Percentiles rank a stretch among this genome's conserved stretches.
These are phyloP conservation scores for Gryon sp. DNA, from an alignment of 1,140 invertebrate species.

Conservation along the genomic window DNA sequence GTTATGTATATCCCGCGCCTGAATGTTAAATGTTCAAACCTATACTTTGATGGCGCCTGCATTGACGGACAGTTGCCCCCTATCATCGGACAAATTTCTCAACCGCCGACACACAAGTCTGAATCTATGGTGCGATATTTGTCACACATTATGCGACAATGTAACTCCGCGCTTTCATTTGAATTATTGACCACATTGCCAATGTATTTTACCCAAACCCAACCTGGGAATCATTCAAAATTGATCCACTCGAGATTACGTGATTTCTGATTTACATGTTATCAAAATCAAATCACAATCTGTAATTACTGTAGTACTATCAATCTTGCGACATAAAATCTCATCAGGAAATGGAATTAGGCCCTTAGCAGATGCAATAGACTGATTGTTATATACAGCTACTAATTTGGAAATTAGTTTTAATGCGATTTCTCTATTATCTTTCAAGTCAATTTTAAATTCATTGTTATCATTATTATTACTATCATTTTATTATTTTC, in stretches of 20 bases:
- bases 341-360: too few species aligned
- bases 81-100: slow-evolving; percentile 62
- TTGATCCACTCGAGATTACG: background rate
- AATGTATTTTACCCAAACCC: background rate
- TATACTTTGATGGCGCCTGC: slow-evolving; percentile 61
- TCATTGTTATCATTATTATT: too few species aligned
- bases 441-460: too few species aligned
- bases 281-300: too few species aligned
- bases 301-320: too few species aligned
- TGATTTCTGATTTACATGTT: background rate
- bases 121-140: slow-evolving; percentile 35
- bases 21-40: slow-evolving; percentile 33
- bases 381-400: too few species aligned
- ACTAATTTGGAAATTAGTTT: too few species aligned
- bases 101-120: background rate
- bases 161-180: slow-evolving; percentile 6
- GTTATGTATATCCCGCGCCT: slow-evolving; percentile 59
- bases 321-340: too few species aligned
- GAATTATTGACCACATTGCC: background rate
- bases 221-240: background rate
- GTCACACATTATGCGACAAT: slow-evolving; percentile 20
- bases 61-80: slow-evolving; percentile 73
- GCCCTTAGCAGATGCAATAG: too few species aligned
- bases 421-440: too few species aligned
- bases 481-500: too few species aligned